Evolutionary conservation across 2,888 invertebrate genomes (phyloP).

Genomic region (Loripinus fragilis): DNA sequence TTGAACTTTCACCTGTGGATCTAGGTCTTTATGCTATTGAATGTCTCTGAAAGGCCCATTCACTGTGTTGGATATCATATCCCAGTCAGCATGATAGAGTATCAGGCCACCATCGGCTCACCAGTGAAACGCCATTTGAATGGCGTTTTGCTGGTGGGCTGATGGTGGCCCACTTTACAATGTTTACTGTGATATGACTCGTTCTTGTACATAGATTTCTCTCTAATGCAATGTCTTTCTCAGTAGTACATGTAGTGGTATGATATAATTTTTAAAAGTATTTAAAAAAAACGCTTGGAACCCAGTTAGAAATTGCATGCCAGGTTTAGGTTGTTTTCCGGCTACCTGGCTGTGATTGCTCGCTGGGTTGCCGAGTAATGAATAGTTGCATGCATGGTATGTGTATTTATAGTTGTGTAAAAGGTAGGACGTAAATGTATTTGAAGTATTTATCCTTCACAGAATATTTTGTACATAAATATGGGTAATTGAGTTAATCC

Average conservation of each 20-base stretch:
- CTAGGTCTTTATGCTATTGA: no score
- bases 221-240: constrained; percentile 13
- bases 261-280: neutral
- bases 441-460: constrained; percentile 5
- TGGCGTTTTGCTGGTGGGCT: no score
- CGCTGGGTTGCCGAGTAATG: neutral
- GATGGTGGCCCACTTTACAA: no score
- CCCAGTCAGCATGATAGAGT: no score
- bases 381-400: neutral
- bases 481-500: constrained; percentile 9
- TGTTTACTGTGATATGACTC: no score
- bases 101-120: no score
- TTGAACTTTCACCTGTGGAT: no score
- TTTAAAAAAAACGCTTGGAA: neutral
- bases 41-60: no score
- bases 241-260: neutral
- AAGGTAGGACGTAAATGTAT: neutral
- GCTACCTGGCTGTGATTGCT: neutral
- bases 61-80: no score
- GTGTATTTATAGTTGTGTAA: constrained; percentile 13
- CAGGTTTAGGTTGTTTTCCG: neutral
- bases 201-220: constrained; percentile 6
- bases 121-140: no score
- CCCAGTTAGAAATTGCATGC: neutral
- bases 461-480: constrained; percentile 7